Evolutionary conservation across 2,888 invertebrate species (phyloP), one percentile per base, ranked within the genome.

Genomic region (Ommatoiulus sabulosus): DNA sequence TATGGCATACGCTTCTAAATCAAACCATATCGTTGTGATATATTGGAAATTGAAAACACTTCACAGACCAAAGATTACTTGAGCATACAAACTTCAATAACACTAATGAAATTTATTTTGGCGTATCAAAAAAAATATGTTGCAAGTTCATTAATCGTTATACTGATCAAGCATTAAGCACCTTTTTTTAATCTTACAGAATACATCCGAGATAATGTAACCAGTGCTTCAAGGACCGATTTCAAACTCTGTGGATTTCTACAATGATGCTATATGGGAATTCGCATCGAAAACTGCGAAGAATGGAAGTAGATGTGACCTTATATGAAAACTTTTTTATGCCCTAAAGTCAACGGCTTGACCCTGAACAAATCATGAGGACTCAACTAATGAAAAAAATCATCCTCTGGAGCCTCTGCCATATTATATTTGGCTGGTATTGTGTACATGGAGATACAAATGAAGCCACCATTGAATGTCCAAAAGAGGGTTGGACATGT

Each of bases 401-500:
- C n/a, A 63, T 63, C 63, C 63, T 44, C n/a, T 44, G 85, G 85
- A 44, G 85, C 85, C 44, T 85, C 35, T 43, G 35, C 85, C 85
- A 44, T 35, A 44, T 44, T 24, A 44, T 85, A 44, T 85, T 44
- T 85, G 85, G 85, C 85, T 44, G 44, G 85, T 44, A 43, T 85
- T 85, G 85, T n/a, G 85, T 85, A 35, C 17, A 85, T n/a, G 63
- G 63, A n/a, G 63, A 63, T n/a, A 17, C n/a, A 5, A n/a, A n/a
- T n/a, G 63, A 63, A 63, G n/a, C 63, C 63, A 63, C n/a, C 63
- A 63, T 63, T 4, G 17, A 63, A 63, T 63, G 63, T 1, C 63
- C 63, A 63, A n/a, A 63, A 63, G 8, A 52, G 17, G 87, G 72
- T 10, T 87, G 87, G 87, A 63, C 87, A 63, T 87, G 87, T 43